Conservation (phyloP, 2,113 vertebrate genomes). For the Platycercus adscitus region DNA sequence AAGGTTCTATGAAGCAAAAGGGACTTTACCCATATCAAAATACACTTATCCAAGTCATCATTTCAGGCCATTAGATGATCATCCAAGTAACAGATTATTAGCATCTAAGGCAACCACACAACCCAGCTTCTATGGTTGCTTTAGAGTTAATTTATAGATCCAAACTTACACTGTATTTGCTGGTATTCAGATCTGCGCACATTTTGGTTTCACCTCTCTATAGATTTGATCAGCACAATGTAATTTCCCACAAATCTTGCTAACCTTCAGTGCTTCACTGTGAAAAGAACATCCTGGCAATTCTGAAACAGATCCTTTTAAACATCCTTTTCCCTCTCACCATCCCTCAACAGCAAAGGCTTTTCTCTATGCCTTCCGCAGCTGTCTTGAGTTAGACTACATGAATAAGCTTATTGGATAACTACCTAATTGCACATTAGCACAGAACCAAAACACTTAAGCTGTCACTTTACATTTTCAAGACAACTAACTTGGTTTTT, state of each 20-base stretch:
- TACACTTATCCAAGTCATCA: background rate
- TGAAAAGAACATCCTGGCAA: background rate
- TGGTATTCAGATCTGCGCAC: background rate
- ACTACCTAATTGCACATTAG: slow-evolving; percentile 72
- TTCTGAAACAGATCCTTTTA: background rate
- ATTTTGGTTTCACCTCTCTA: background rate
- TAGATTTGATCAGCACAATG: background rate
- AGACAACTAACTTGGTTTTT: slow-evolving; percentile 53
- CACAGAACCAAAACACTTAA: slow-evolving; percentile 64
- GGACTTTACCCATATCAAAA: background rate
- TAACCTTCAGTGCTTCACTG: background rate
- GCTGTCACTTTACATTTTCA: slow-evolving; percentile 67
- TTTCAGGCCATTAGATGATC: background rate
- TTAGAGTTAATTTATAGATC: background rate
- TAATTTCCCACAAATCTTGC: background rate
- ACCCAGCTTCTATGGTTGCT: background rate
- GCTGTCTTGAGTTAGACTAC: slow-evolving; percentile 69
- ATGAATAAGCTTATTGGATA: slow-evolving; percentile 69
- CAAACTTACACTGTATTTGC: background rate
- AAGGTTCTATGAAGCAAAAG: background rate
- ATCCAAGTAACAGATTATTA: background rate
- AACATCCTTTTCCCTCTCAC: background rate
- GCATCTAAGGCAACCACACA: background rate
- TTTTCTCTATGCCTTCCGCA: slow-evolving; percentile 34
- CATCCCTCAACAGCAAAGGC: background rate